Conservation (phyloP, 2,888 invertebrate species). For the Nomada hirtipes region DNA sequence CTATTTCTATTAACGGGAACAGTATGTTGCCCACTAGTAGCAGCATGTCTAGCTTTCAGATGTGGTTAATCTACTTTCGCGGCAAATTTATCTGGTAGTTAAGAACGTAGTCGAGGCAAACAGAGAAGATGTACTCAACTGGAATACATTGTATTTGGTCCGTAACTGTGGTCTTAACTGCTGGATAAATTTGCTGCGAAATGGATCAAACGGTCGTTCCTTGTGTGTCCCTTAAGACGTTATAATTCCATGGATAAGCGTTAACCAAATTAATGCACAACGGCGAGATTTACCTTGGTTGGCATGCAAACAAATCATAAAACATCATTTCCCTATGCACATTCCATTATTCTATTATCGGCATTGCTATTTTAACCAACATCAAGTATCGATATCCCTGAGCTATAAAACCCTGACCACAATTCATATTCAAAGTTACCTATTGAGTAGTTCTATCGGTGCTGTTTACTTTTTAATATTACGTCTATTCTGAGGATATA, state of each 20-base stretch:
- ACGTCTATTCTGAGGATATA: no score
- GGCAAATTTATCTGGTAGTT: slow-evolving; percentile 50
- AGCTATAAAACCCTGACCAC: no score
- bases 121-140: slow-evolving; percentile 37
- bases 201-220: slow-evolving; percentile 52
- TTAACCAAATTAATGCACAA: slow-evolving; percentile 34
- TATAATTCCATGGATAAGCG: slow-evolving; percentile 38
- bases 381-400: no score
- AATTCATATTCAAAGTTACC: no score
- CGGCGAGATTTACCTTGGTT: not conserved
- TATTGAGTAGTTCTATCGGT: no score
- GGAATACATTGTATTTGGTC: slow-evolving; percentile 58
- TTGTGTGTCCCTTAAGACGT: slow-evolving; percentile 33
- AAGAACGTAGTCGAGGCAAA: slow-evolving; percentile 47
- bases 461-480: no score
- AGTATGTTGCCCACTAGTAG: slow-evolving; percentile 4
- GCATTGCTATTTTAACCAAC: no score
- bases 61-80: slow-evolving; percentile 35
- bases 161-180: slow-evolving; percentile 55
- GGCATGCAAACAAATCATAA: no score
- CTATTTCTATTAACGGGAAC: no score
- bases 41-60: slow-evolving; percentile 8
- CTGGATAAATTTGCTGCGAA: slow-evolving; percentile 57
- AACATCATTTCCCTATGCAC: no score
- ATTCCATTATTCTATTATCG: no score